Conservation (phyloP, 2,888 invertebrate genomes). For the Cantharis lateralis region DNA sequence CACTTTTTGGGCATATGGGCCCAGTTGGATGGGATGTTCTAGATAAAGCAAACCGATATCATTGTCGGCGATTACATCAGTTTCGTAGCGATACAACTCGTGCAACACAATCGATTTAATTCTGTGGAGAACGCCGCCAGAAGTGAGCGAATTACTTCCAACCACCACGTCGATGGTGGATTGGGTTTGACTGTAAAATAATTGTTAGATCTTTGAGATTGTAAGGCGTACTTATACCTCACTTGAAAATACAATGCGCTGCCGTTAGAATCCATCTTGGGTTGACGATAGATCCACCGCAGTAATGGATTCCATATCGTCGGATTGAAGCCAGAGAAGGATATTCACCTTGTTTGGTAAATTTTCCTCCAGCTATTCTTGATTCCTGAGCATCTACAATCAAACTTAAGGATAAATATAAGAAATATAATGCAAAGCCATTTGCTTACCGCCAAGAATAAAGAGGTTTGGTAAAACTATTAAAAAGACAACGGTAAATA, state of each 20-base stretch:
- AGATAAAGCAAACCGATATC: background rate
- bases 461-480: background rate
- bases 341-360: background rate
- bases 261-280: background rate
- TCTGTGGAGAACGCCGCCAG: background rate
- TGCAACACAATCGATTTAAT: background rate
- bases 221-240: rapidly evolving
- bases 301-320: background rate
- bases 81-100: background rate
- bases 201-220: background rate
- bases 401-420: no score
- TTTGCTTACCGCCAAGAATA: background rate
- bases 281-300: background rate
- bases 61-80: background rate
- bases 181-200: background rate
- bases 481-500: background rate
- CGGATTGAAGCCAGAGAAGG: background rate
- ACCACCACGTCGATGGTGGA: background rate
- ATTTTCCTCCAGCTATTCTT: background rate
- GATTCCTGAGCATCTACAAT: background rate
- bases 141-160: background rate
- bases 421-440: no score
- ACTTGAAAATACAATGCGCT: background rate
- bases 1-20: background rate
- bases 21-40: background rate